These are phyloP conservation scores for Oceanodroma tethys DNA, from an alignment of 2,113 vertebrate species.

Conservation along the genomic window DNA sequence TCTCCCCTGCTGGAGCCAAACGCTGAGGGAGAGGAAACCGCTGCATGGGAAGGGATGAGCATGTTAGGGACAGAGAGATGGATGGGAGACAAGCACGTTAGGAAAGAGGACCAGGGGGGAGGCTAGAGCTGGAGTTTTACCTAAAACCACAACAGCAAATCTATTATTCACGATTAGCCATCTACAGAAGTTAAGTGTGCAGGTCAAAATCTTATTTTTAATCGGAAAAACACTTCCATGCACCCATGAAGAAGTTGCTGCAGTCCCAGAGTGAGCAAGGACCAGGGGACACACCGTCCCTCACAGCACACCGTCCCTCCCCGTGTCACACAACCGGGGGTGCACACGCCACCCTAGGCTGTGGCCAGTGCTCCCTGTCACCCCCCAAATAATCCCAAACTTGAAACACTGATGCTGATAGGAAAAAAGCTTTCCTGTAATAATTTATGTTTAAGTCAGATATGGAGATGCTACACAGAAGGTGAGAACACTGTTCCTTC, in stretches of 20 bases:
- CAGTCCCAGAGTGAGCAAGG: not conserved
- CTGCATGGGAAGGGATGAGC: not conserved
- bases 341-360: not conserved
- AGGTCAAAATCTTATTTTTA: not conserved
- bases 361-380: not conserved
- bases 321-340: rapidly evolving
- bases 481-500: not conserved
- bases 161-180: not conserved
- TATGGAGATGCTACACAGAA: not conserved
- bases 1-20: not conserved
- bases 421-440: not conserved
- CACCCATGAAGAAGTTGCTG: not conserved
- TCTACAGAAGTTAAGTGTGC: not conserved
- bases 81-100: not conserved
- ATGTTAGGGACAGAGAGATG: not conserved
- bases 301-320: not conserved
- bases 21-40: not conserved
- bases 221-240: not conserved
- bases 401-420: not conserved
- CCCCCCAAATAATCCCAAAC: not conserved
- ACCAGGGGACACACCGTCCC: rapidly evolving
- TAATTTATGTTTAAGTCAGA: not conserved
- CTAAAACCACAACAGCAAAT: not conserved
- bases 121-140: not conserved
- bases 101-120: not conserved